A percentile compares a stretch with the other conserved stretches of the same genome.
Conservation (phyloP, 2,888 invertebrate species). For the Drosophila anomalata region DNA sequence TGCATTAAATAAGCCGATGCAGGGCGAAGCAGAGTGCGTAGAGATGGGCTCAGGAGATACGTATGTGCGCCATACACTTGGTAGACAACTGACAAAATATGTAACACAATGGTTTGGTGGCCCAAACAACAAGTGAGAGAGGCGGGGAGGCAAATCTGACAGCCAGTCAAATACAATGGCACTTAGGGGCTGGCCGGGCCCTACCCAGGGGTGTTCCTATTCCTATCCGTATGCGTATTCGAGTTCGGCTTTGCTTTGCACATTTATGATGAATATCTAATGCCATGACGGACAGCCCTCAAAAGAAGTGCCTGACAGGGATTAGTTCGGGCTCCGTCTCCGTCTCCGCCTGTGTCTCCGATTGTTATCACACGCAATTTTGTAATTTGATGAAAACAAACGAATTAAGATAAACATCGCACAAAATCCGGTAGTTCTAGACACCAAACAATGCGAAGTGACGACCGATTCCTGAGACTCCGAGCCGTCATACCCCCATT, state of each 20-base stretch:
- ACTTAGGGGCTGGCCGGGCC: conserved; percentile 52
- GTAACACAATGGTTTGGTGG: conserved; percentile 54
- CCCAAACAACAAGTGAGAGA: conserved; percentile 64
- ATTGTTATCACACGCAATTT: conserved; percentile 83
- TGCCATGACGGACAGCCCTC: conserved; percentile 78
- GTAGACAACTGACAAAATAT: conserved; percentile 73
- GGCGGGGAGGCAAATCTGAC: conserved; percentile 58
- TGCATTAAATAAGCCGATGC: conserved; percentile 80
- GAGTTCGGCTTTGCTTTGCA: conserved; percentile 45
- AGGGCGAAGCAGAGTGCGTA: conserved; percentile 32
- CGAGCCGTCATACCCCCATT: conserved; percentile 29
- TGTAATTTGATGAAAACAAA: conserved; percentile 83
- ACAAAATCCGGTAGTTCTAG: conserved; percentile 62
- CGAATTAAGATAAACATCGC: conserved; percentile 79
- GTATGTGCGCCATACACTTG: conserved; percentile 16
- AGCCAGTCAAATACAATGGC: conserved; percentile 73
- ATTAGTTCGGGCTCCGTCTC: conserved; percentile 58
- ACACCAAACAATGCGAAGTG: conserved; percentile 27
- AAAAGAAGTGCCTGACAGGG: conserved; percentile 54
- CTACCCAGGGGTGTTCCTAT: conserved; percentile 43
- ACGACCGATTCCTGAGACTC: conserved; percentile 15
- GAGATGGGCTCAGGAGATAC: conserved; percentile 49
- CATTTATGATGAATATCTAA: conserved; percentile 78
- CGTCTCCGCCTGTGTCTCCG: conserved; percentile 56
- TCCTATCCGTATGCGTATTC: neutral